These are phyloP conservation scores for Tursiops truncatus DNA, from an alignment of 2,113 vertebrate genomes.

Conservation along the genomic window DNA sequence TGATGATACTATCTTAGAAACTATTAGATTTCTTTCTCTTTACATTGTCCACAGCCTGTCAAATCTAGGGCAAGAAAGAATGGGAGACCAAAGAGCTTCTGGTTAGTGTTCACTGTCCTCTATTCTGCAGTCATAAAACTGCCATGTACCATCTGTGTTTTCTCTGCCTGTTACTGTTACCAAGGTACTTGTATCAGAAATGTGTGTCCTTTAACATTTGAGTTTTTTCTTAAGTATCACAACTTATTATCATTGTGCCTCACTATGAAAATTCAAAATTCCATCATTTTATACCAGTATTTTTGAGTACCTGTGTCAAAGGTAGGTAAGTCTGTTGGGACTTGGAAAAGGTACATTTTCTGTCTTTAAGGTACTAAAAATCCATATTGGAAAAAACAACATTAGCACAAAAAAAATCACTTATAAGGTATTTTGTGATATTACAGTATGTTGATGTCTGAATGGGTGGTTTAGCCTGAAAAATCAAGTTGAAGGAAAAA, in stretches of 20 bases:
- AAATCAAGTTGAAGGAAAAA: background rate
- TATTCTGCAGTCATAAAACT: background rate
- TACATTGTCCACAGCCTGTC: conserved; percentile 40
- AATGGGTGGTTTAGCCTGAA: background rate
- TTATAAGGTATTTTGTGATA: background rate
- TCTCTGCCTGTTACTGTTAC: conserved; percentile 39
- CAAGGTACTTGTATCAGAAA: conserved; percentile 41
- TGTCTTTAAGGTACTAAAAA: background rate
- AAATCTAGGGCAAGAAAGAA: conserved; percentile 44
- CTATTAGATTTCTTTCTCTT: conserved; percentile 55
- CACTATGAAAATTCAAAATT: background rate
- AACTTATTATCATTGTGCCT: conserved; percentile 6
- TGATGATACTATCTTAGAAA: conserved; percentile 15
- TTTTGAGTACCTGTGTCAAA: conserved; percentile 48
- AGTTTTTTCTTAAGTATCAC: conserved; percentile 22
- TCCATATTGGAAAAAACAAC: background rate
- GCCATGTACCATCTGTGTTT: conserved; percentile 34
- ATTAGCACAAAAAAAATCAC: background rate
- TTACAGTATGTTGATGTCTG: background rate
- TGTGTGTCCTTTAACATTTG: conserved; percentile 33
- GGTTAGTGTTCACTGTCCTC: background rate
- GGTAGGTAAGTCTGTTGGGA: conserved; percentile 22
- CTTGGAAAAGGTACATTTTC: conserved; percentile 1
- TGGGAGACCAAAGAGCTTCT: conserved; percentile 34
- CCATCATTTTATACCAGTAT: background rate